Percentiles rank a stretch among this genome's conserved stretches.
These are phyloP conservation scores for Digitonthophagus gazella DNA, from an alignment of 2,888 invertebrate genomes.

Conservation along the genomic window DNA sequence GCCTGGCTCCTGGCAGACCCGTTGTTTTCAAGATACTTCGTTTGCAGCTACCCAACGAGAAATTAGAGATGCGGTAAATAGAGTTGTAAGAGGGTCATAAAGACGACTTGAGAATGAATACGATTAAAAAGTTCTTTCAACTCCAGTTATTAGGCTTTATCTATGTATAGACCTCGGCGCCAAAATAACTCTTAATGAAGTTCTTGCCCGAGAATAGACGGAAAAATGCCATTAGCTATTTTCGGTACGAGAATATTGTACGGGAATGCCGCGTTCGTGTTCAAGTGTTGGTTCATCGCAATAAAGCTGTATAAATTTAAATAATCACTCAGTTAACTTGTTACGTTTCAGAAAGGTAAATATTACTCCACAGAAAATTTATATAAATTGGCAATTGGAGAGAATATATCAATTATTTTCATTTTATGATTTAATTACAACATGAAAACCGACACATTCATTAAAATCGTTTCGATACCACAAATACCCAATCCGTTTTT, in stretches of 20 bases:
- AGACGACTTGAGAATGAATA: not conserved
- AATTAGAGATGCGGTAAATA: not conserved
- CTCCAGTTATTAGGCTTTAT: not conserved
- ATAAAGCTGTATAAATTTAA: not conserved
- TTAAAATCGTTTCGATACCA: too few species aligned
- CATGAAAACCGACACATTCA: too few species aligned
- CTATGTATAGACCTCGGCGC: not conserved
- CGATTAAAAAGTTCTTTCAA: not conserved
- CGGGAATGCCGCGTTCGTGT: not conserved
- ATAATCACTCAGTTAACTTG: not conserved
- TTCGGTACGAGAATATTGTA: not conserved
- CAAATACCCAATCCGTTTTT: too few species aligned
- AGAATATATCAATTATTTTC: too few species aligned
- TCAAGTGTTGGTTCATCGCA: not conserved
- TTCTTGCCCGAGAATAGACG: not conserved
- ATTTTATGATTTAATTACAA: too few species aligned
- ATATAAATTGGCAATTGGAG: too few species aligned
- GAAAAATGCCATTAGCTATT: not conserved
- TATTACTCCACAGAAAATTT: too few species aligned
- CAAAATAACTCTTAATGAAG: not conserved
- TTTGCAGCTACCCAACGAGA: not conserved
- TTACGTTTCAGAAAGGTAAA: too few species aligned
- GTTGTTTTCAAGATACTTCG: not conserved
- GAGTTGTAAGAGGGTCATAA: not conserved
- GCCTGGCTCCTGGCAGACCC: not conserved